phyloP scores from a whole-genome alignment of 2,888 invertebrate genomes.

The Nebria salina region DNA sequence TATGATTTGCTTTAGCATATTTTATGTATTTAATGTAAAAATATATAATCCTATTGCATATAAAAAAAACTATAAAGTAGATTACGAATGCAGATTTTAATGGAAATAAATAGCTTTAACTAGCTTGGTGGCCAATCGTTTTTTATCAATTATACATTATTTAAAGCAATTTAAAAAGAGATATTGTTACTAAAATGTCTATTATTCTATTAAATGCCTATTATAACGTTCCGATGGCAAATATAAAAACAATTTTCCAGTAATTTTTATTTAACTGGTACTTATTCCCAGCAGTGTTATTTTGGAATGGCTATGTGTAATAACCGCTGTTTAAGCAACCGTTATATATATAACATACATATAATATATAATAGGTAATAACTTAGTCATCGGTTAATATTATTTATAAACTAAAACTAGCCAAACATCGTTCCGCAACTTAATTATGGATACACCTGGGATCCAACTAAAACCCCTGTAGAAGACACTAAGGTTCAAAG shows the following conservation, averaged over 20 bases:
- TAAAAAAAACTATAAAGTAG: no score
- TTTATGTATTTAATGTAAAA: no score
- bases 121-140: neutral
- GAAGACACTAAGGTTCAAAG: neutral
- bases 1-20: no score
- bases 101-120: no score
- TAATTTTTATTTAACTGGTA: neutral
- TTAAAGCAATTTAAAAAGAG: neutral
- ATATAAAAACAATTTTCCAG: neutral
- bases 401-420: conserved; percentile 33
- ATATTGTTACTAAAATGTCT: neutral
- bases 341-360: neutral
- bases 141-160: neutral
- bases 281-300: neutral
- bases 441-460: conserved; percentile 44
- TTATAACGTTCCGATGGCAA: neutral
- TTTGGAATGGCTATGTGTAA: neutral
- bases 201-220: neutral
- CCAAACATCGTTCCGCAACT: conserved; percentile 20
- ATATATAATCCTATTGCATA: no score
- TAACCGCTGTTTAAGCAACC: neutral
- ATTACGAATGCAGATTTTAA: no score
- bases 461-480: conserved; percentile 33
- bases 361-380: neutral
- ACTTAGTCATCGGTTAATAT: conserved; percentile 27